Evolutionary conservation across 2,797 vertebrate species (phyloP), one percentile per base, ranked within the genome.

Genomic region (Alauda arvensis): DNA sequence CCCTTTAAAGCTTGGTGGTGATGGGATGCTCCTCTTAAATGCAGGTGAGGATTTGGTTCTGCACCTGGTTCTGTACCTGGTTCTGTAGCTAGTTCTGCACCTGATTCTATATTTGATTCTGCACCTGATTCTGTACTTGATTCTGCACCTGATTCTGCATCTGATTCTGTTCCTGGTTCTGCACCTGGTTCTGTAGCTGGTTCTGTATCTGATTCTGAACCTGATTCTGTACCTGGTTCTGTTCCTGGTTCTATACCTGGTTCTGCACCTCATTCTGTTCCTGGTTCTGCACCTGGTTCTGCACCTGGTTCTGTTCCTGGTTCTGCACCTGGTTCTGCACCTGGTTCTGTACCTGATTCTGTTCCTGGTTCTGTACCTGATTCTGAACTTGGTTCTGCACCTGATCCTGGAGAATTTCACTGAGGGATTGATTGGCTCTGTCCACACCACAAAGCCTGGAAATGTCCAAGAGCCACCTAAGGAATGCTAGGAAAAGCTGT

Each of bases 1-100:
- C 45, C 7, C 34, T 25, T 26, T 5, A 9, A 4, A 17, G 53
- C 42, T 31, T 17, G 13, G 0, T 0, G 42, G 45, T 1, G 12
- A 43, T 21, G 57, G 83, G 60, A 80, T 45, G 15, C 10, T 33
- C 70, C 49, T 53, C 62, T 18, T 20, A 8, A 31, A 25, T 0
- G 13, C 46, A 55, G 67, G 31, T 65, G 51, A 82, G 49, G 19
- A 24, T 81, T 48, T 63, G 40, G 37, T 37, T 37, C 37, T 37
- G 33, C 6, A 8, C 18, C 55, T 51, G 31, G 12, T 24, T 9
- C 42, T n/a, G 28, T 0, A 0, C 7, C 59, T 45, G 40, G 21
- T 10, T 9, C 18, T 46, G 12, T 4, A 4, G 13, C n/a, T 37
- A 19, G 39, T 49, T n/a, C 66, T 48, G 31, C 7, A 2, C 29